Conservation (phyloP, 2,797 vertebrate genomes). For the Threskiornis aethiopicus region DNA sequence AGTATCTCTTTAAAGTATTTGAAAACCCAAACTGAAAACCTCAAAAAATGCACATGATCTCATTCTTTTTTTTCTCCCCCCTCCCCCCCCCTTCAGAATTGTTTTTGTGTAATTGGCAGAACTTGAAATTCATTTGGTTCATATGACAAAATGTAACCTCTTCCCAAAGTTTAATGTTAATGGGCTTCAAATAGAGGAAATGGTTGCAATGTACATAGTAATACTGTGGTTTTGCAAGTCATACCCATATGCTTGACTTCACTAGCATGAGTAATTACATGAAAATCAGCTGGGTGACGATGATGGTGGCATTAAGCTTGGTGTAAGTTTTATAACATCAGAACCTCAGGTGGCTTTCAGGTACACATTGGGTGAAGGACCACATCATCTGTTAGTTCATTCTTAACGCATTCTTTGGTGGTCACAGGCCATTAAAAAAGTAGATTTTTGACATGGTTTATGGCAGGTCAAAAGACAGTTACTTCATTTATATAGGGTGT, state of each 20-base stretch:
- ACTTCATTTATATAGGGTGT: background rate
- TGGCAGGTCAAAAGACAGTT: background rate
- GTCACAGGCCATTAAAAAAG: background rate
- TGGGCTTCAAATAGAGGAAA: background rate
- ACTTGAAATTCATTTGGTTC: background rate
- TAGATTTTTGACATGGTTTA: background rate
- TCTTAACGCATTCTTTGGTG: background rate
- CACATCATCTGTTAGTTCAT: background rate
- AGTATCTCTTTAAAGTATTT: background rate
- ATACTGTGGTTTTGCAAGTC: background rate
- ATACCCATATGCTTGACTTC: background rate
- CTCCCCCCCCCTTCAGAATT: rapidly evolving
- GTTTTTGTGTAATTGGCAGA: background rate
- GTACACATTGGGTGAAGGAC: background rate
- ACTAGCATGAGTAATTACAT: background rate
- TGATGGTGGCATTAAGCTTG: background rate
- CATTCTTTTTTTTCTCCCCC: rapidly evolving
- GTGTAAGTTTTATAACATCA: background rate
- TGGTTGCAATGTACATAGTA: background rate
- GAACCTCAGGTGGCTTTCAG: background rate
- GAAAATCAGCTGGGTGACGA: background rate
- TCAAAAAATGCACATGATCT: background rate
- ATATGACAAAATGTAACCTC: background rate
- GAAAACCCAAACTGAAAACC: background rate
- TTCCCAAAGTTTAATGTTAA: background rate